phyloP scores from a whole-genome alignment of 1,140 invertebrate genomes.

The Aphelinus atriplicis region DNA sequence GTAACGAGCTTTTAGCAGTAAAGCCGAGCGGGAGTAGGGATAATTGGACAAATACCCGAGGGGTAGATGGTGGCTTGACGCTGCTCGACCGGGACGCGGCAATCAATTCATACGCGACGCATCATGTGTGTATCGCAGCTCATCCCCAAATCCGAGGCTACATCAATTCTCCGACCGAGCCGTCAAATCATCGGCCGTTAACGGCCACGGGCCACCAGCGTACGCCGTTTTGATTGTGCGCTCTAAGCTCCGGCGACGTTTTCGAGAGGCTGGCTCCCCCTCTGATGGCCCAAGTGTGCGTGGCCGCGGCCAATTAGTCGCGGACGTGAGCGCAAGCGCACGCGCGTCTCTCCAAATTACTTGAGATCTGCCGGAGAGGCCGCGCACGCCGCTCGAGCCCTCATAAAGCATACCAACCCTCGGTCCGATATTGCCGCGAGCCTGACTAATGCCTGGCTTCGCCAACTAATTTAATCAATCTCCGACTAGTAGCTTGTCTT shows the following conservation, averaged over 20 bases:
- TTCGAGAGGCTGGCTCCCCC: not conserved
- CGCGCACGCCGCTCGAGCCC: not conserved
- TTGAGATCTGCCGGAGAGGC: not conserved
- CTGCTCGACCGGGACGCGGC: not conserved
- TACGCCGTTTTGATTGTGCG: conserved; percentile 17
- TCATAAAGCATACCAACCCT: not conserved
- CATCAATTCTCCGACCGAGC: conserved; percentile 6
- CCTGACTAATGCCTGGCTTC: too few relatives aligned
- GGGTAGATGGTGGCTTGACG: too few relatives aligned
- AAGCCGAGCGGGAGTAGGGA: too few relatives aligned
- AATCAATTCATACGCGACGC: conserved; percentile 12
- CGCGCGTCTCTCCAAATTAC: conserved; percentile 7
- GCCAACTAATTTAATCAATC: too few relatives aligned
- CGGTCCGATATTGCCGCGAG: too few relatives aligned
- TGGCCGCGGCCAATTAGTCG: conserved; percentile 17
- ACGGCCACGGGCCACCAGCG: too few relatives aligned
- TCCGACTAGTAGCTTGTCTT: too few relatives aligned
- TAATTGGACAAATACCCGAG: too few relatives aligned
- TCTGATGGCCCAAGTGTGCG: not conserved
- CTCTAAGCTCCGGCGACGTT: too few relatives aligned
- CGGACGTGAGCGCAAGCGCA: too few relatives aligned
- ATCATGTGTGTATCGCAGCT: not conserved
- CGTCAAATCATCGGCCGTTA: conserved; percentile 15
- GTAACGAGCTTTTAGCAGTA: too few relatives aligned
- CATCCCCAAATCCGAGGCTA: conserved; percentile 1